Conservation (phyloP, 2,888 invertebrate species). For the Eugnorisma glareosa region DNA sequence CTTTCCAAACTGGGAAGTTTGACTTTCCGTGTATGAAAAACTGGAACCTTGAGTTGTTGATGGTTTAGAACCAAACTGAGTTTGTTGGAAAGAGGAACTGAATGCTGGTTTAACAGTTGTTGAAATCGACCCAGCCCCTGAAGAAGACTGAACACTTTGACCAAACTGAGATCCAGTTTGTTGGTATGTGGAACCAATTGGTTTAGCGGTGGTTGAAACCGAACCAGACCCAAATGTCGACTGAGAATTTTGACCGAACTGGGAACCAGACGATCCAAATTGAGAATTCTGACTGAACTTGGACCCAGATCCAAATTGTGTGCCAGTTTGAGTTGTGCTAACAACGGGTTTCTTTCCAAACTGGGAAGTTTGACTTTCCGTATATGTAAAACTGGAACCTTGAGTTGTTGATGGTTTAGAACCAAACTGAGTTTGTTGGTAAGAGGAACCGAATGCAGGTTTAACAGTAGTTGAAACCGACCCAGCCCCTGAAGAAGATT, state of each 20-base stretch:
- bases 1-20: slow-evolving; percentile 27
- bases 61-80: slow-evolving; percentile 27
- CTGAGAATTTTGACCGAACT: slow-evolving; percentile 23
- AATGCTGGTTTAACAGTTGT: no score
- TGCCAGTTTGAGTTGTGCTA: background rate
- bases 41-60: slow-evolving; percentile 26
- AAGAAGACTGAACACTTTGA: slow-evolving; percentile 14
- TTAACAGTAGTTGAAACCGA: background rate
- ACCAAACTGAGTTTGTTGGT: slow-evolving; percentile 15
- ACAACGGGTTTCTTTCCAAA: slow-evolving; percentile 28
- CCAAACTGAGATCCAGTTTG: slow-evolving; percentile 2
- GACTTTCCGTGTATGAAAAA: slow-evolving; percentile 21
- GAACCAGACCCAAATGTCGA: background rate
- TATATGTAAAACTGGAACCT: slow-evolving; percentile 24
- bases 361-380: slow-evolving; percentile 25
- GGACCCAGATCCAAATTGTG: slow-evolving; percentile 1
- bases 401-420: slow-evolving; percentile 24
- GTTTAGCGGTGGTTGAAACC: background rate
- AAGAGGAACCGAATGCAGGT: slow-evolving; percentile 8
- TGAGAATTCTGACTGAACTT: slow-evolving; percentile 21
- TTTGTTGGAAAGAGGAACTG: slow-evolving; percentile 22
- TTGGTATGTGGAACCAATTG: background rate
- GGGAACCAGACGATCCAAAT: slow-evolving; percentile 12
- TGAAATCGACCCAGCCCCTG: no score
- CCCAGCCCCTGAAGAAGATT: no score